Conservation (phyloP, 2,797 vertebrate species). For the Otolemur crassicaudatus region DNA sequence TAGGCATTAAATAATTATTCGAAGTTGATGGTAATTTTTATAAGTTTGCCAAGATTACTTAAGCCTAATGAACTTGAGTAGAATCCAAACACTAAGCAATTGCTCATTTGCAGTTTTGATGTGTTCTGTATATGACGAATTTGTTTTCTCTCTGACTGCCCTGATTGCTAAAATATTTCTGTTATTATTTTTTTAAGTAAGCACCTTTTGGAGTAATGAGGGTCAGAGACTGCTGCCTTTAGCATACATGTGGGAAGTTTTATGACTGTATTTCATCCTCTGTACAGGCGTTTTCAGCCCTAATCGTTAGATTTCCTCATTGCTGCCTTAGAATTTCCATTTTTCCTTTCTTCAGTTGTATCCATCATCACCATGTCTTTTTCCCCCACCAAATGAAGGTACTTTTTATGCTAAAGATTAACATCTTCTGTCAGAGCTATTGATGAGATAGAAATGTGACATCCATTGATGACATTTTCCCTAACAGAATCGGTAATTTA, state of each 20-base stretch:
- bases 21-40: neutral
- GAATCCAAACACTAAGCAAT: neutral
- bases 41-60: conserved; percentile 30
- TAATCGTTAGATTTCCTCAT: rapidly evolving
- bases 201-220: neutral
- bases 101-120: neutral
- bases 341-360: neutral
- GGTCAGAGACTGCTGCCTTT: neutral
- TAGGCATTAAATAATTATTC: neutral
- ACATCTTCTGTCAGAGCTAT: neutral
- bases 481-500: neutral
- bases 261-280: rapidly evolving
- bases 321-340: neutral
- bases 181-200: neutral
- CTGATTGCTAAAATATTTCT: neutral
- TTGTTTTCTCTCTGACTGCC: neutral
- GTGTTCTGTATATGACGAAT: neutral
- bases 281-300: rapidly evolving
- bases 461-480: neutral
- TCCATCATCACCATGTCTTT: neutral
- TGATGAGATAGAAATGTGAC: too few relatives aligned
- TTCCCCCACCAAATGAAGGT: neutral
- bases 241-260: rapidly evolving
- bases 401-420: neutral
- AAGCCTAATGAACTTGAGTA: neutral